Evolutionary conservation across 2,797 vertebrate species (phyloP).

Genomic region (Bradypodion pumilum): DNA sequence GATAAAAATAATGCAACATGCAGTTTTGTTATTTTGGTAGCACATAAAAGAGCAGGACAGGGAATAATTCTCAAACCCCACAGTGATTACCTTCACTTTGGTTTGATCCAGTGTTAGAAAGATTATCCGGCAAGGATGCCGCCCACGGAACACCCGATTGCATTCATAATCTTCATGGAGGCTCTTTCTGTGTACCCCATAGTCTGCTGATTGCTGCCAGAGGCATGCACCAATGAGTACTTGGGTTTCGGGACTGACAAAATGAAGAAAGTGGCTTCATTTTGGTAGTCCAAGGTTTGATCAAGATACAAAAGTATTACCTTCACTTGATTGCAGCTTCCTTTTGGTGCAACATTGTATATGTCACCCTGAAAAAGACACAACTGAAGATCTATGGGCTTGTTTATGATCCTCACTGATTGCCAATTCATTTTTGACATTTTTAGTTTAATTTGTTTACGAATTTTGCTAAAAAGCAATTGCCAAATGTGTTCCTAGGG

Average conservation of each 20-base stretch:
- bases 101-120: too few relatives aligned
- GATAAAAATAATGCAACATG: not conserved
- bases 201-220: too few relatives aligned
- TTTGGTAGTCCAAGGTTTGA: too few relatives aligned
- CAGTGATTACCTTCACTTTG: not conserved
- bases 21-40: conserved; percentile 11
- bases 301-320: too few relatives aligned
- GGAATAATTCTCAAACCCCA: conserved; percentile 20
- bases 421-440: conserved; percentile 64
- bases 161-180: too few relatives aligned
- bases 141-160: too few relatives aligned
- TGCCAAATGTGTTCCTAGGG: conserved; percentile 63
- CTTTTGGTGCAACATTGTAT: conserved; percentile 32
- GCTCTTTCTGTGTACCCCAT: too few relatives aligned
- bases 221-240: too few relatives aligned
- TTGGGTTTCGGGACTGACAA: too few relatives aligned
- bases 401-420: conserved; percentile 59
- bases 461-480: conserved; percentile 56
- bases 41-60: conserved; percentile 31
- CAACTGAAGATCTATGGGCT: conserved; percentile 42
- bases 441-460: conserved; percentile 65
- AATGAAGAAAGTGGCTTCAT: too few relatives aligned
- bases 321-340: conserved; percentile 5
- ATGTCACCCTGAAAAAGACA: conserved; percentile 52
- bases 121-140: too few relatives aligned